Base-by-base conservation (phyloP, 1,140 invertebrate species). In the Drosophila repletoides region DNA sequence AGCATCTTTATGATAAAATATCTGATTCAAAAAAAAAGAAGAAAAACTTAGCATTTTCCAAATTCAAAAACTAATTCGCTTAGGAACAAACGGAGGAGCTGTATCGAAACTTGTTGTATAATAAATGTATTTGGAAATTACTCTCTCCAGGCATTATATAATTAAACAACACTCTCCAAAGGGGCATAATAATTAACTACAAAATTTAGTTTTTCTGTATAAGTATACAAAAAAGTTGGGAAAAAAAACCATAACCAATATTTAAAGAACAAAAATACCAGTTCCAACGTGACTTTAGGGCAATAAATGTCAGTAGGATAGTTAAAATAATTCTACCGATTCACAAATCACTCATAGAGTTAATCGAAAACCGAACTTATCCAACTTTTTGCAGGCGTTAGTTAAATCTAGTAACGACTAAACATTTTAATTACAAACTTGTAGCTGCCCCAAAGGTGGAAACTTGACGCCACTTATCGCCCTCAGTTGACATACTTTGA, bases 401-500 rank as follows among this genome's bases (percentile, higher is more conserved):
- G n/a, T 53, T 15, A 36, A 28, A 41, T 26, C 6, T 64, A 49
- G 51, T 14, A 51, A n/a, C n/a, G n/a, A n/a, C n/a, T n/a, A 59
- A 31, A 52, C 15, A 66, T 65, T 59, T 33, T 31, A 58, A 70
- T 58, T 66, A 69, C 34, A 55, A 28, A 29, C 17, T 15, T 24
- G 7, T 7, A 19, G 6, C 31, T 33, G 15, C 31, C 12, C n/a
- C n/a, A n/a, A n/a, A n/a, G n/a, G n/a, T n/a, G 22, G 1, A 6
- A 22, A 5, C 12, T 33, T 45, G 31, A 33, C 33, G 59, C 41
- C 65, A 55, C 33, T 52, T 48, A 34, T 52, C 48, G 26, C 49
- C 28, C 7, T 31, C 26, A 36, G 33, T 63, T 71, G 55, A 68
- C 56, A 61, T 29, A 72, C 29, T 56, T 68, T 51, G 2, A 34